Conservation (phyloP, 2,113 vertebrate genomes). For the Quiscalus mexicanus region DNA sequence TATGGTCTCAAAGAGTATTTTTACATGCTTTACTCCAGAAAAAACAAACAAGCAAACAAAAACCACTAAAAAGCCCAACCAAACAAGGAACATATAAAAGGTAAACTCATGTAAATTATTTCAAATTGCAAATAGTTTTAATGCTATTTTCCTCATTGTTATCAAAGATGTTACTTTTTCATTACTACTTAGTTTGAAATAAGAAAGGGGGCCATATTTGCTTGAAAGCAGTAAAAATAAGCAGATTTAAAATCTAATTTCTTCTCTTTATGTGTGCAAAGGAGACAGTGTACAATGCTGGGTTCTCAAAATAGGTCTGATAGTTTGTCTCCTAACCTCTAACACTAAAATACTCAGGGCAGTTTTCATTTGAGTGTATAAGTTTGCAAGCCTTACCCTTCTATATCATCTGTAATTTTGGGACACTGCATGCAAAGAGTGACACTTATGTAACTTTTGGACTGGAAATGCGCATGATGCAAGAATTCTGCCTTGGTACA, state of each 20-base stretch:
- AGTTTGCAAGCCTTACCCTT: neutral
- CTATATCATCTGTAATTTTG: neutral
- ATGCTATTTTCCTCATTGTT: neutral
- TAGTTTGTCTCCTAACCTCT: neutral
- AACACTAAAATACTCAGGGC: neutral
- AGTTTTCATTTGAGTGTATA: neutral
- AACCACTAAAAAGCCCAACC: neutral
- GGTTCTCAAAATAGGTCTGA: neutral
- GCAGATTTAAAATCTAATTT: neutral
- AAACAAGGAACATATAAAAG: neutral
- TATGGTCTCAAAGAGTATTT: neutral
- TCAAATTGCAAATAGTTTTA: neutral
- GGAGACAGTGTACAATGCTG: neutral
- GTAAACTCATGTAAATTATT: neutral
- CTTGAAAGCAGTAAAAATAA: neutral
- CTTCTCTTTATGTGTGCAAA: neutral
- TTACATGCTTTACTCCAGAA: neutral
- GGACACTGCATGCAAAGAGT: neutral
- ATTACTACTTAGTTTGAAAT: neutral
- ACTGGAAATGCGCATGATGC: neutral
- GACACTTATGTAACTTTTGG: neutral
- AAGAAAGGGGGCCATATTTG: neutral
- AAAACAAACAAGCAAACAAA: neutral
- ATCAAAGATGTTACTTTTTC: neutral
- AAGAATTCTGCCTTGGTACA: neutral